A percentile compares a stretch with the other conserved stretches of the same genome.
These are phyloP conservation scores for Tridacna crocea DNA, from an alignment of 2,888 invertebrate species.

Conservation along the genomic window DNA sequence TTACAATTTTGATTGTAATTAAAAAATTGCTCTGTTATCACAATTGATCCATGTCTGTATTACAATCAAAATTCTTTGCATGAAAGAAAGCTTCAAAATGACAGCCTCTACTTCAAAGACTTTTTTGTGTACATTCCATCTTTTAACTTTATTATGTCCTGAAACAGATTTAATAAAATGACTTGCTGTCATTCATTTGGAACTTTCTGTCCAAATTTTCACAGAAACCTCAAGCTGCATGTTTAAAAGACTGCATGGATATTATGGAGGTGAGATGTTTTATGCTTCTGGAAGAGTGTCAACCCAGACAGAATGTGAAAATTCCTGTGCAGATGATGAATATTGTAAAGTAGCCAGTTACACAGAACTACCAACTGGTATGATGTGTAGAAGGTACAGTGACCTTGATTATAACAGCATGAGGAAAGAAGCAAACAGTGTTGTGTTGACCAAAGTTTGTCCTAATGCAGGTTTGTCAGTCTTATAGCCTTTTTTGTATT, in stretches of 20 bases:
- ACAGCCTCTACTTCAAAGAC: too few relatives aligned
- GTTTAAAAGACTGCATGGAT: background rate
- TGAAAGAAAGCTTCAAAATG: too few relatives aligned
- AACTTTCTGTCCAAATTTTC: too few relatives aligned
- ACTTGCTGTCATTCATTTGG: too few relatives aligned
- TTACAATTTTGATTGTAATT: too few relatives aligned
- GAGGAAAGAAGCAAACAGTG: conserved; percentile 16
- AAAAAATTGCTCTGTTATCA: too few relatives aligned
- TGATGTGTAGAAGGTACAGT: conserved; percentile 11
- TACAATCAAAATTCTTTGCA: too few relatives aligned
- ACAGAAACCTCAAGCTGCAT: background rate
- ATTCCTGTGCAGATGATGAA: background rate
- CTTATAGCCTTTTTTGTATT: too few relatives aligned
- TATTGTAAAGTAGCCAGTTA: background rate
- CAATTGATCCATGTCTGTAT: too few relatives aligned
- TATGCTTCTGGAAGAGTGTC: background rate
- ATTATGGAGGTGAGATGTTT: conserved; percentile 14
- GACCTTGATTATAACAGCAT: background rate
- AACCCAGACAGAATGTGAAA: conserved; percentile 2
- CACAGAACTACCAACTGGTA: conserved; percentile 3
- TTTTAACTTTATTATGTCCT: too few relatives aligned
- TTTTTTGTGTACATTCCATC: too few relatives aligned
- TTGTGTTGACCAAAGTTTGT: conserved; percentile 21
- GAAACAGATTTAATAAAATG: too few relatives aligned
- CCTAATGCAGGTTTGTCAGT: background rate